Evolutionary conservation across 92 coral and sea anemone genomes (phyloP), one percentile per base, ranked within the genome.

Genomic region (Meandrina meandrites): DNA sequence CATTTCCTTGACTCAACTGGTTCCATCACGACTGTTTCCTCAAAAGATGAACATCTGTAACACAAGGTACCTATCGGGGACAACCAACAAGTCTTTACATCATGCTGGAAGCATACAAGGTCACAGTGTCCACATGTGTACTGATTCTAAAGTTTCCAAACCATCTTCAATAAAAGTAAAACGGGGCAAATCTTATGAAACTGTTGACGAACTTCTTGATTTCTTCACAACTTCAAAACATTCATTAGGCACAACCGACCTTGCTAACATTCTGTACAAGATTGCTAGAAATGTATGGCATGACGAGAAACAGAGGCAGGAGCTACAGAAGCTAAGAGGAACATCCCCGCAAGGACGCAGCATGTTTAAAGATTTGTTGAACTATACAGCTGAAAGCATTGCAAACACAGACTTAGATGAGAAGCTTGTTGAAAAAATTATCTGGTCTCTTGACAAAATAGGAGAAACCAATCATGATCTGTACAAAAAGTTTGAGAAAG

Each of bases 391-490:
- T 83, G 86, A 71, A 71, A 51, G 73, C 32, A 31, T 70, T 4
- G n/a, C 32, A 71, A 30, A 30, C 19, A 24, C 80, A 42, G 70
- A 51, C 32, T 32, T 71, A 72, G 79, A 83, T 13, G 57, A 54
- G 31, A 34, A 71, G 31, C 53, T 28, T 24, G 27, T 27, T 24
- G 67, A 42, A 12, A 53, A 54, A 16, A 72, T 83, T 34, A 32
- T 51, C 28, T 83, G 86, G 86, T 83, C 86, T 72, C 86, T 83
- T 73, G 54, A 83, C 12, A 83, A 70, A 53, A 71, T 83, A 30
- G 79, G 73, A 12, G 86, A 83, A 57, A 48, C 69, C 79, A 83
- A 83, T 83, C 86, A 50, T 72, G 50, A 62, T 50, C 66, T 83
- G 1, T 72, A 50, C 21, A 54, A 73, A 28, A 45, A 68, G 58